Evolutionary conservation across 2,797 vertebrate genomes (phyloP).

Genomic region (Miichthys miiuy): DNA sequence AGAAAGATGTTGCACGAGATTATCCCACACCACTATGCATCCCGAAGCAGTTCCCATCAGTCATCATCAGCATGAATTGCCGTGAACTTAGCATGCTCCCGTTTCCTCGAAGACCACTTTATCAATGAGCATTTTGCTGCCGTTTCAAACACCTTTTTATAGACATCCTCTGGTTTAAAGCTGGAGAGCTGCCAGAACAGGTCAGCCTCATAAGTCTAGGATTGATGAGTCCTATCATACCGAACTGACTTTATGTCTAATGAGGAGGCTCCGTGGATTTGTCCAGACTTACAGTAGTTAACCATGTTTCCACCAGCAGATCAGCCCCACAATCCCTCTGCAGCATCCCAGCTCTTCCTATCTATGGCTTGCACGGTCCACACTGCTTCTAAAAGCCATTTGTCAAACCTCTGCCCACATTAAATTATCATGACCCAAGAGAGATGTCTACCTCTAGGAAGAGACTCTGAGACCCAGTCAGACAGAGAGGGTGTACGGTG

Average conservation of each 20-base stretch:
- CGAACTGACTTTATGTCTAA: constrained; percentile 77
- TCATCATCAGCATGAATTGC: constrained; percentile 48
- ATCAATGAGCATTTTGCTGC: constrained; percentile 36
- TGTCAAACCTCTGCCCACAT: constrained; percentile 78
- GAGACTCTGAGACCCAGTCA: constrained; percentile 51
- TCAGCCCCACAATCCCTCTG: constrained; percentile 62
- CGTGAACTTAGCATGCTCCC: constrained; percentile 28
- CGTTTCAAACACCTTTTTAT: constrained; percentile 43
- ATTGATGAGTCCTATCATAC: constrained; percentile 75
- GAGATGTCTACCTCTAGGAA: constrained; percentile 66
- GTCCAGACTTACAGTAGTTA: constrained; percentile 69
- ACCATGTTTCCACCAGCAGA: constrained; percentile 69
- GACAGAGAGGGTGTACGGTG: constrained; percentile 51
- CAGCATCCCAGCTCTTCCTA: constrained; percentile 51
- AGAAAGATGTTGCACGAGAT: constrained; percentile 31
- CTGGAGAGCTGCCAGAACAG: constrained; percentile 31
- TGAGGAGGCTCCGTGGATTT: constrained; percentile 76
- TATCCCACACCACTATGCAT: constrained; percentile 10
- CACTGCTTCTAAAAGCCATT: constrained; percentile 71
- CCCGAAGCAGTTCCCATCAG: constrained; percentile 37
- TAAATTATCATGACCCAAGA: constrained; percentile 79
- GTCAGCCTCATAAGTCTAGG: constrained; percentile 48
- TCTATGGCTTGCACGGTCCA: constrained; percentile 61
- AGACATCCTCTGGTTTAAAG: constrained; percentile 33
- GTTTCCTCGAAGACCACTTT: constrained; percentile 36